Evolutionary conservation across 2,888 invertebrate genomes (phyloP), one percentile per base, ranked within the genome.

Genomic region (Euplexia lucipara): DNA sequence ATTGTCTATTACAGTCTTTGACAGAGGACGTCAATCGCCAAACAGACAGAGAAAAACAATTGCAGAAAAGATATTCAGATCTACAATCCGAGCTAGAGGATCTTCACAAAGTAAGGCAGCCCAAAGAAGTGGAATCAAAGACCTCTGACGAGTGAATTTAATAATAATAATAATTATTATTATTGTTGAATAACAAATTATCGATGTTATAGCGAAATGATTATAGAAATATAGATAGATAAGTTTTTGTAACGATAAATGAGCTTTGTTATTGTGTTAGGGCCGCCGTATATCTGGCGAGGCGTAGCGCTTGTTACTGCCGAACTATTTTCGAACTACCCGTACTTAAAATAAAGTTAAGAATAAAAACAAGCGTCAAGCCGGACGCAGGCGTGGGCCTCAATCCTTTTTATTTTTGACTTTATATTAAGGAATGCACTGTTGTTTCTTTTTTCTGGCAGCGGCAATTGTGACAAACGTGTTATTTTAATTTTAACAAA

Each of bases 1-100:
- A 8, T 39, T 30, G 22, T 73, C 5, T 49, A 0, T 88, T 88
- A 61, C 92, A 98, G 97, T 97, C 98, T 0, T 91, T 99, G 70
- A 98, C 98, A 59, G 99, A 99, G 87, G 99, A 99, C 89, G 99
- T 99, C 1, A 97, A 97, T 69, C 96, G 99, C 59, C 99, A 99
- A 94, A 98, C 97, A 83, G 98, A 99, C 75, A 96, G 99, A 61
- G 99, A 99, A 90, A 98, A 97, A 82, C 96, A 96, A 64, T 94
- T 99, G 52, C 99, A 99, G 94, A 96, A 96, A 70, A 96, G 97
- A 81, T 99, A 97, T 88, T 96, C 97, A 0, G 97, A 97, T 71
- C 95, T 99, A 0, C 97, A 97, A 77, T 96, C 96, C 3, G 96
- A 97, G 80, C 82, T 96, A 9, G 96, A 96, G 81, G 94, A 95